Percentiles rank a stretch among this genome's conserved stretches.
Conservation (phyloP, 2,888 invertebrate genomes). For the Nomada ruficornis region DNA sequence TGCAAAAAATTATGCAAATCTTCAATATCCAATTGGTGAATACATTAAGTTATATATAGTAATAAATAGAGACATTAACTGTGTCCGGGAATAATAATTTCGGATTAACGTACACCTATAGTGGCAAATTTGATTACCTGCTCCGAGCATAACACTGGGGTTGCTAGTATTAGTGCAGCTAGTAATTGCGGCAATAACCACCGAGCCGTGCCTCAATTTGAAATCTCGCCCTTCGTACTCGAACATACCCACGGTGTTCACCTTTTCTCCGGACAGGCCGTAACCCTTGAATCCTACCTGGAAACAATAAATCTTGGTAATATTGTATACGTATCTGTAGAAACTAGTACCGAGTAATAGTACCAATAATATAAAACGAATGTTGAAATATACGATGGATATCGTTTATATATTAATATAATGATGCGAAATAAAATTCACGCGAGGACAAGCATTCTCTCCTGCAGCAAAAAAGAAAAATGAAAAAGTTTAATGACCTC, state of each 20-base stretch:
- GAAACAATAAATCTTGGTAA: constrained; percentile 61
- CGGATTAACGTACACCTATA: not conserved
- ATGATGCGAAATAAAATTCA: not conserved
- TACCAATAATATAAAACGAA: no score
- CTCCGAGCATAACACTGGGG: constrained; percentile 99
- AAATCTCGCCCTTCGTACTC: constrained; percentile 93
- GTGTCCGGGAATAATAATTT: not conserved
- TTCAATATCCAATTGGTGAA: no score
- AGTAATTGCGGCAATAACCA: constrained; percentile 98
- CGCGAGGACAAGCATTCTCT: not conserved
- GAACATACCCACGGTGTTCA: constrained; percentile 89
- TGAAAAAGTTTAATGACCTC: constrained; percentile 36
- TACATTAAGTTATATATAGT: no score
- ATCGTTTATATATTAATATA: no score
- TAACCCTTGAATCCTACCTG: constrained; percentile 97
- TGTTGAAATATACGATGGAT: no score
- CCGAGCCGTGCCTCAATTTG: constrained; percentile 93
- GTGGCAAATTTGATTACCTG: constrained; percentile 86
- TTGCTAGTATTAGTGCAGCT: constrained; percentile 99
- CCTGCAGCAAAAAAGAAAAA: not conserved
- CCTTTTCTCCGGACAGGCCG: constrained; percentile 89
- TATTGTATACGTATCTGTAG: no score
- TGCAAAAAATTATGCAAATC: constrained; percentile 1
- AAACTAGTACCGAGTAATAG: no score
- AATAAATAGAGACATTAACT: not conserved